These are phyloP conservation scores for Ariopsis seemanni DNA, from an alignment of 2,113 vertebrate species.

Conservation along the genomic window DNA sequence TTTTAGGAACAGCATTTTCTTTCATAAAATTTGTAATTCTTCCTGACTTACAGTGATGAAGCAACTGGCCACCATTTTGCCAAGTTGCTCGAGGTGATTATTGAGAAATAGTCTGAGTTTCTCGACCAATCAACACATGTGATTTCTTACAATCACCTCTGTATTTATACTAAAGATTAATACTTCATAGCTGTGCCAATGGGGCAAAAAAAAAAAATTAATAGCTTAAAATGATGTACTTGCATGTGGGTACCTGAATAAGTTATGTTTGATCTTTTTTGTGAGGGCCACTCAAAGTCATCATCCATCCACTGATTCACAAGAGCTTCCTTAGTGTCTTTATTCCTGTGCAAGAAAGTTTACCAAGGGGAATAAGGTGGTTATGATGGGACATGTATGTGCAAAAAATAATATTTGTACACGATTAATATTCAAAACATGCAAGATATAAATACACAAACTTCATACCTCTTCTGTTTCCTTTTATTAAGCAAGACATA, in stretches of 20 bases:
- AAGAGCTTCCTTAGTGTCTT: constrained; percentile 41
- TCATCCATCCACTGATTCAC: constrained; percentile 57
- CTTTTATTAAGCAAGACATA: constrained; percentile 41
- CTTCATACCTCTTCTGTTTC: constrained; percentile 41
- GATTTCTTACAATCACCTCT: no score
- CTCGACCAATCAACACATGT: no score
- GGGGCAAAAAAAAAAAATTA: neutral
- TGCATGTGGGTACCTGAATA: constrained; percentile 34
- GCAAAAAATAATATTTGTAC: neutral
- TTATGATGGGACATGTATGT: neutral
- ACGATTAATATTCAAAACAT: neutral
- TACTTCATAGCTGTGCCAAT: neutral
- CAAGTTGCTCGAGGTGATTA: no score
- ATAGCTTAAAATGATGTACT: neutral
- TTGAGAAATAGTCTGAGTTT: no score
- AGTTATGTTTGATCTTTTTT: constrained; percentile 1
- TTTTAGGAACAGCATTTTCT: no score
- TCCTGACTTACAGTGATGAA: no score
- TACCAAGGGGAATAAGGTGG: neutral
- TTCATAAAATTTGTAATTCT: no score
- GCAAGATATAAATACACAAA: neutral
- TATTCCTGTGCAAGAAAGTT: constrained; percentile 34
- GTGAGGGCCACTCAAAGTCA: constrained; percentile 55
- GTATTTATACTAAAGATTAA: neutral
- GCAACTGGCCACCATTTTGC: no score